A percentile compares a stretch with the other conserved stretches of the same genome.
Conservation (phyloP, 1,140 invertebrate species). For the Drosophila tani region DNA sequence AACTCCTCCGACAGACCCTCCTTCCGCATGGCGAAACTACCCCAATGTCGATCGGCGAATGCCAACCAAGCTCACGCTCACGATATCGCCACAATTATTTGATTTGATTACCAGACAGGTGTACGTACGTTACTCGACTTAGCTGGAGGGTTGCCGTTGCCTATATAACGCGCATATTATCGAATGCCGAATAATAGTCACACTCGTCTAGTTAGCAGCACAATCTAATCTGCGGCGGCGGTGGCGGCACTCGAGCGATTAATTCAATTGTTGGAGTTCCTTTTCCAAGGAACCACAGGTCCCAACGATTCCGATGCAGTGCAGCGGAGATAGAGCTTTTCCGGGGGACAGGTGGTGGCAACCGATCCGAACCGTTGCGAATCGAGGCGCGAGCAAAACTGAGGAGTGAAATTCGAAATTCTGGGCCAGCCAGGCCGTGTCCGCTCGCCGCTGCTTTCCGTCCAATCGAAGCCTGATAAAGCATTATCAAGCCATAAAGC, state of each 20-base stretch:
- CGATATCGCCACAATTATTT: constrained; percentile 9
- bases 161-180: constrained; percentile 33
- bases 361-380: constrained; percentile 45
- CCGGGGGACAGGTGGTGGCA: background rate
- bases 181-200: constrained; percentile 17
- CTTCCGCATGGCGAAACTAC: constrained; percentile 35
- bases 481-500: constrained; percentile 58
- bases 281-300: constrained; percentile 28
- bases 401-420: constrained; percentile 49
- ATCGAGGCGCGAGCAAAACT: constrained; percentile 66
- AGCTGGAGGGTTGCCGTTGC: constrained; percentile 8
- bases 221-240: constrained; percentile 28
- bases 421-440: constrained; percentile 21
- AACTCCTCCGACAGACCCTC: background rate
- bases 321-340: background rate
- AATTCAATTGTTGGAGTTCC: constrained; percentile 38
- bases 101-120: constrained; percentile 42
- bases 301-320: constrained; percentile 4
- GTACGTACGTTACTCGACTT: constrained; percentile 29
- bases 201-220: constrained; percentile 18
- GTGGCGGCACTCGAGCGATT: constrained; percentile 25
- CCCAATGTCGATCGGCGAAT: constrained; percentile 32
- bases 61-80: background rate
- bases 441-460: background rate
- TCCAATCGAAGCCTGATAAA: constrained; percentile 66